Evolutionary conservation across 2,888 invertebrate genomes (phyloP), one percentile per base, ranked within the genome.

Genomic region (Ganaspis brasiliensis): DNA sequence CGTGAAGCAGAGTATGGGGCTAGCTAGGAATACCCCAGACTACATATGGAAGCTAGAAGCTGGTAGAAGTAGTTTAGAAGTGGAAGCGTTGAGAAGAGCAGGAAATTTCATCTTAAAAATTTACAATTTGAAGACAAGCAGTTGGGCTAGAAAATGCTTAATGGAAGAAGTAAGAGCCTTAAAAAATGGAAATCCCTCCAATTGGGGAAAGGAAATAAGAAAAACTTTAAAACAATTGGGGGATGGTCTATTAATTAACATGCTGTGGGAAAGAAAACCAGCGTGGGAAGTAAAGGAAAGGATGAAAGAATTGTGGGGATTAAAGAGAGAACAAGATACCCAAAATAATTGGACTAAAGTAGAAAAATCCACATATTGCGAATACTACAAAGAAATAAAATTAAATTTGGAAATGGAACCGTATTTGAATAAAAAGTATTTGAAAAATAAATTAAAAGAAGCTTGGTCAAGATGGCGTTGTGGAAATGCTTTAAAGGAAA

Each of bases 1-100:
- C n/a, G 57, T 70, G 14, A 80, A 81, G 55, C 77, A 75, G 72
- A 57, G 72, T 21, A 40, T 78, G 55, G 78, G 76, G 26, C 9
- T 81, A 12, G 76, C 26, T 10, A 59, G 40, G 16, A 78, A 74
- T 57, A 79, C 74, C 12, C 52, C 52, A 19, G 16, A 1, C 24
- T 74, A 74, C 31, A 73, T 73, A 2, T 45, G 73, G 61, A 61
- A 10, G n/a, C 24, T 74, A 21, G 26, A 74, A 19, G 10, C 52
- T 19, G 45, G 63, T 5, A n/a, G n/a, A n/a, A n/a, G n/a, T n/a
- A n/a, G n/a, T n/a, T n/a, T n/a, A n/a, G n/a, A n/a, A n/a, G n/a
- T n/a, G n/a, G n/a, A n/a, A n/a, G n/a, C n/a, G n/a, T n/a, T n/a
- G n/a, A n/a, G n/a, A n/a, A n/a, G n/a, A n/a, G n/a, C n/a, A n/a